Evolutionary conservation across 2,888 invertebrate species (phyloP), one percentile per base, ranked within the genome.

Genomic region (Tineola bisselliella): DNA sequence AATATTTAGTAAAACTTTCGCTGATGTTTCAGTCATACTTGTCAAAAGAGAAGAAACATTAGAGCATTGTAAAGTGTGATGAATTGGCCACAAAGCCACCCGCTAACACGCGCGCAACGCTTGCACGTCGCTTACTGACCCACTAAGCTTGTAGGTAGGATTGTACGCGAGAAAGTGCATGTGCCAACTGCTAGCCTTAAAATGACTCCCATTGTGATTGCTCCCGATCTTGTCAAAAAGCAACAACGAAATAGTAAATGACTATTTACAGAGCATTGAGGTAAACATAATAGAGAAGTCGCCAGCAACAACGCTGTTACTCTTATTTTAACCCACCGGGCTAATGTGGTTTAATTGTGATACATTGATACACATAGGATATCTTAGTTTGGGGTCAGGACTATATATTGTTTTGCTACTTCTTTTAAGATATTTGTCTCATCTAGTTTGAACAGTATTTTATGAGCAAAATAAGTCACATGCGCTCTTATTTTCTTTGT

Each of bases 101-200:
- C 1, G 58, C 12, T 33, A 33, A 58, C 71, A 70, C 66, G 69
- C 67, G 71, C 68, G 63, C 69, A 66, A 66, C 68, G 67, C 67
- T 66, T 69, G 69, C 72, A 68, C 71, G 70, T 70, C 69, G 68
- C 69, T 68, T 80, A 80, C 83, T 68, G 81, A 81, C 83, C 83
- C 75, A 84, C 80, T 77, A 75, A 78, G 71, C 70, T 73, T 75
- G 76, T 76, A 75, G 77, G 77, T 77, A 76, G 75, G 74, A 58
- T 30, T 58, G 48, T 25, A 60, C 60, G 48, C 76, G 79, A 76
- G 82, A 83, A 82, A 81, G 79, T 79, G 73, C 70, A 70, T 64
- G 64, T 65, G 64, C 44, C 64, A 48, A 59, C 65, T 61, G 52
- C 15, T 17, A 33, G 44, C 38, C 25, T 44, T 30, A 60, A 30